A percentile compares a stretch with the other conserved stretches of the same genome.
phyloP scores from a whole-genome alignment of 2,888 invertebrate species.

The Cremastobaeus sp. region DNA sequence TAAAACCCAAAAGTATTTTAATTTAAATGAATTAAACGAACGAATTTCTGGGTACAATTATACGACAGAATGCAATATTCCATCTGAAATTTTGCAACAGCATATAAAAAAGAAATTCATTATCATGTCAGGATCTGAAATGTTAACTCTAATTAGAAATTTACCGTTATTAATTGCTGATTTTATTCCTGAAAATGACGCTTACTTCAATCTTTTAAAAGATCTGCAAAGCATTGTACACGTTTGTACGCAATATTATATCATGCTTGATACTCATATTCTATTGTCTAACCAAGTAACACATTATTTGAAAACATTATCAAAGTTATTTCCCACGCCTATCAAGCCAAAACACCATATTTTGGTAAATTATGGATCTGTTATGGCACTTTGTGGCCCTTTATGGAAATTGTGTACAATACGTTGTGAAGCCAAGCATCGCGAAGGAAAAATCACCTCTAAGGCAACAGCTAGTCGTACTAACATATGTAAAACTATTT shows the following conservation, averaged over 20 bases:
- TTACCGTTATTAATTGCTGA: slow-evolving; percentile 16
- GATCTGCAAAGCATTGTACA: slow-evolving; percentile 1
- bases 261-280: slow-evolving; percentile 3
- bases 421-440: slow-evolving; percentile 17
- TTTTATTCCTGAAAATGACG: slow-evolving; percentile 2
- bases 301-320: slow-evolving; percentile 24
- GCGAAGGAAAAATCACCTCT: too few species aligned
- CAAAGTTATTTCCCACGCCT: slow-evolving; percentile 26
- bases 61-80: background rate
- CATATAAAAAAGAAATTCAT: slow-evolving; percentile 9
- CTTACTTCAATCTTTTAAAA: slow-evolving; percentile 7
- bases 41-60: slow-evolving; percentile 20
- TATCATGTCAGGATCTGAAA: slow-evolving; percentile 39
- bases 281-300: slow-evolving; percentile 11
- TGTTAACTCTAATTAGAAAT: slow-evolving; percentile 19
- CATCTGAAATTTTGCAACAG: background rate
- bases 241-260: background rate
- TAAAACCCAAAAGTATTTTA: background rate
- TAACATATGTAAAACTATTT: too few species aligned
- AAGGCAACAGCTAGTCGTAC: too few species aligned
- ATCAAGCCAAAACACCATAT: slow-evolving; percentile 55
- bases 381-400: slow-evolving; percentile 47
- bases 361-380: slow-evolving; percentile 37
- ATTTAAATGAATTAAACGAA: slow-evolving; percentile 12
- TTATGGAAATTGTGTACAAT: slow-evolving; percentile 33